Evolutionary conservation across 2,113 vertebrate species (phyloP).

Genomic region (Poecile atricapillus): DNA sequence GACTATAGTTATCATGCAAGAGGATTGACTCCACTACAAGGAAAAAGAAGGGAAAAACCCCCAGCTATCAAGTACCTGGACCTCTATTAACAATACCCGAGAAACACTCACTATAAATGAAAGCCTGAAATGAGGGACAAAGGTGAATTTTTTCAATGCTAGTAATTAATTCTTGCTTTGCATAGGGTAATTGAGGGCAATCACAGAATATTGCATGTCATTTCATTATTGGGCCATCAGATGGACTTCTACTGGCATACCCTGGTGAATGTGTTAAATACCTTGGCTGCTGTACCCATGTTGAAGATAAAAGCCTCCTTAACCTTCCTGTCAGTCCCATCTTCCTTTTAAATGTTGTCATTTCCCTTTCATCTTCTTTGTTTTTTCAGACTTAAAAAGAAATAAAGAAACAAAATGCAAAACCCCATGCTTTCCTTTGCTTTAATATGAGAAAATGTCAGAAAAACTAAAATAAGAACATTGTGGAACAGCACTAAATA

Average conservation of each 20-base stretch:
- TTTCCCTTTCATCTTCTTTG: neutral
- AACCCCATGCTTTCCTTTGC: neutral
- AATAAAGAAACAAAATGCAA: neutral
- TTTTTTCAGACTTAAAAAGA: neutral
- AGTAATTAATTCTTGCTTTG: slow-evolving; percentile 85
- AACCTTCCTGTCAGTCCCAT: neutral
- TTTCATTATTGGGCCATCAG: slow-evolving; percentile 77
- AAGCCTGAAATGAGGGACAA: slow-evolving; percentile 68
- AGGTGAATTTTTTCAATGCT: slow-evolving; percentile 74
- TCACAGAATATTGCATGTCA: slow-evolving; percentile 76
- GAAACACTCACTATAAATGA: slow-evolving; percentile 58
- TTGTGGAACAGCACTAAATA: neutral
- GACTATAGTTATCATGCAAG: slow-evolving; percentile 15
- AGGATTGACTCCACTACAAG: neutral
- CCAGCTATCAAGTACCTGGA: slow-evolving; percentile 36
- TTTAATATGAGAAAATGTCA: neutral
- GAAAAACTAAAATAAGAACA: neutral
- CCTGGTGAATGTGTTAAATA: slow-evolving; percentile 59
- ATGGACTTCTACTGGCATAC: slow-evolving; percentile 61
- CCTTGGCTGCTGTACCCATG: neutral
- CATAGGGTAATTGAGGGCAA: slow-evolving; percentile 87
- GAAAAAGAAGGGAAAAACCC: neutral
- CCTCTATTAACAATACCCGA: slow-evolving; percentile 56
- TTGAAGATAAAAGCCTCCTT: slow-evolving; percentile 13
- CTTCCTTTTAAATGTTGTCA: neutral